These are phyloP conservation scores for Pseudotriccus pelzelni DNA, from an alignment of 2,797 vertebrate species.

Conservation along the genomic window DNA sequence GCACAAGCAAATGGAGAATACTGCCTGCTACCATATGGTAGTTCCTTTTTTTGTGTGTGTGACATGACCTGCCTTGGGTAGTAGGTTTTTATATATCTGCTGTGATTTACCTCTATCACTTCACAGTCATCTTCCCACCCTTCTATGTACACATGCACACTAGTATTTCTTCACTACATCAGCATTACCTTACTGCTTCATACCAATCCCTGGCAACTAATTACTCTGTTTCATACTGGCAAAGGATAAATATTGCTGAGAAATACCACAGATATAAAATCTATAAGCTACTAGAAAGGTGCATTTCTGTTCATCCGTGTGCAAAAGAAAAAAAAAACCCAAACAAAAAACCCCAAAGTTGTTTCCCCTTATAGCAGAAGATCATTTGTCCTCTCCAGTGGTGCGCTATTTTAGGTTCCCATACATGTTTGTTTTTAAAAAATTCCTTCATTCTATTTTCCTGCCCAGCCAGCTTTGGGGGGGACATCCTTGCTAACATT, in stretches of 20 bases:
- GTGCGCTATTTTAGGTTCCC: not conserved
- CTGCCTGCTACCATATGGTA: not conserved
- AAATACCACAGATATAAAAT: not conserved
- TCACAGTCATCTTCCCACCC: not conserved
- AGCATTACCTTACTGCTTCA: not conserved
- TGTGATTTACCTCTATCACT: not conserved
- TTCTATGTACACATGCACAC: not conserved
- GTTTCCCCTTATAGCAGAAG: not conserved
- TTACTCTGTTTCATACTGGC: not conserved
- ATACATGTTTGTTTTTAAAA: not conserved
- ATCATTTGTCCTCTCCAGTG: not conserved
- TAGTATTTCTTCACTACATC: not conserved
- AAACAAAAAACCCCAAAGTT: not conserved
- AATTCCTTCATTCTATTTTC: not conserved
- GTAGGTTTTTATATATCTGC: not conserved
- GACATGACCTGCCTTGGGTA: not conserved
- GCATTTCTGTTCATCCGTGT: not conserved
- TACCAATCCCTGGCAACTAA: not conserved
- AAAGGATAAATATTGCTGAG: not conserved
- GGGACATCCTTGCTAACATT: not conserved
- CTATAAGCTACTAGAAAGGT: not conserved
- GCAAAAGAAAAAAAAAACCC: not conserved
- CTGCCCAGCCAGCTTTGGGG: not conserved
- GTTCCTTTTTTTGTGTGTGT: not conserved
- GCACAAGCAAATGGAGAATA: not conserved